Evolutionary conservation across 1,140 invertebrate genomes (phyloP).

Genomic region (Megathymus violae): DNA sequence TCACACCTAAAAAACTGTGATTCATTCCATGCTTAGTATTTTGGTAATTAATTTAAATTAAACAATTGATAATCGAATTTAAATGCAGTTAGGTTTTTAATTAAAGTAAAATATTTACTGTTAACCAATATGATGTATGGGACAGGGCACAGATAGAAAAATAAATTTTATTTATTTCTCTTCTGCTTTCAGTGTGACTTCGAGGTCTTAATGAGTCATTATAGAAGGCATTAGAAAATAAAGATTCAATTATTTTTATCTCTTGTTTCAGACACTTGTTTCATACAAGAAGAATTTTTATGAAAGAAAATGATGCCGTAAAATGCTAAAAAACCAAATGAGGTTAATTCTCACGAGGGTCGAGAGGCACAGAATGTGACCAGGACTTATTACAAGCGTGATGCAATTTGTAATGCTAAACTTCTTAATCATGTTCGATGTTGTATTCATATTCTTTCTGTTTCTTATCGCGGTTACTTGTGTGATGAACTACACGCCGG

Average conservation of each 20-base stretch:
- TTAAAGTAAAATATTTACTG: no score
- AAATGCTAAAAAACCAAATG: slow-evolving; percentile 34
- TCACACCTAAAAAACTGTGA: no score
- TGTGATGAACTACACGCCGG: slow-evolving; percentile 90
- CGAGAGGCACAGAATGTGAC: slow-evolving; percentile 64
- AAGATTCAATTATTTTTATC: neutral
- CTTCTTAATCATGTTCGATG: slow-evolving; percentile 93
- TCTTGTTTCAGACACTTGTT: slow-evolving; percentile 21
- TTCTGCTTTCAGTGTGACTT: no score
- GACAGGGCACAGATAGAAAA: no score
- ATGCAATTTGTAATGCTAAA: slow-evolving; percentile 93
- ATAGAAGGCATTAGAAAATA: no score
- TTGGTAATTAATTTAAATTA: no score
- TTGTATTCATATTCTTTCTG: slow-evolving; percentile 93
- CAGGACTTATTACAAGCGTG: slow-evolving; percentile 56
- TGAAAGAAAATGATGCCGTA: slow-evolving; percentile 17
- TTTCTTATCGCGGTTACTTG: slow-evolving; percentile 92
- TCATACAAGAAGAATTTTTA: neutral
- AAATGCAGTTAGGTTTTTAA: no score
- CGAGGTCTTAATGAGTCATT: no score
- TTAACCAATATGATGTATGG: no score
- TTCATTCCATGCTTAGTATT: no score
- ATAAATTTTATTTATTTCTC: no score
- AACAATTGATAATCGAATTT: no score
- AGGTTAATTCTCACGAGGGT: slow-evolving; percentile 21